Evolutionary conservation across 2,888 invertebrate genomes (phyloP).

Genomic region (Allolobophora icterica): DNA sequence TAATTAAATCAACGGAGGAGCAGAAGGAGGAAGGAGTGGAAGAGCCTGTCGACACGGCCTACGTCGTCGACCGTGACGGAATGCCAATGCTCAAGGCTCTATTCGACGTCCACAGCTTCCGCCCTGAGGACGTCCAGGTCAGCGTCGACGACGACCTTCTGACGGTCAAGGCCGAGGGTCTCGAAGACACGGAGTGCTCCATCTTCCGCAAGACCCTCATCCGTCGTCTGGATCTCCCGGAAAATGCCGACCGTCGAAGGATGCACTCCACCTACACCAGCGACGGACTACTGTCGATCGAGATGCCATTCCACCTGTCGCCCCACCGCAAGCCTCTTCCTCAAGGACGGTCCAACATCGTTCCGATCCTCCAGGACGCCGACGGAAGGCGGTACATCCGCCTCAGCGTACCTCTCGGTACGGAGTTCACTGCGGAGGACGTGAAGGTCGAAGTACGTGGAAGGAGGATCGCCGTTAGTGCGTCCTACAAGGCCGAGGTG

Average conservation of each 20-base stretch:
- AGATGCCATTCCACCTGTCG: slow-evolving; percentile 51
- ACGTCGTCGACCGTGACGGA: slow-evolving; percentile 47
- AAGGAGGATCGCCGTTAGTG: slow-evolving; percentile 39
- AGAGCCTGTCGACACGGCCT: slow-evolving; percentile 50
- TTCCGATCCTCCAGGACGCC: slow-evolving; percentile 46
- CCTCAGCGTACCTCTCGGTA: slow-evolving; percentile 45
- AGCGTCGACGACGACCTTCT: slow-evolving; percentile 41
- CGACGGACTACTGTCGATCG: slow-evolving; percentile 43
- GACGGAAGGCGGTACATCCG: slow-evolving; percentile 47
- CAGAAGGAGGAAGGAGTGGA: slow-evolving; percentile 49
- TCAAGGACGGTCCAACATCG: slow-evolving; percentile 43
- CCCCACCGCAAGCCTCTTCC: slow-evolving; percentile 43
- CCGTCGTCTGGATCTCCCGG: slow-evolving; percentile 46
- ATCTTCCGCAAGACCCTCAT: slow-evolving; percentile 49
- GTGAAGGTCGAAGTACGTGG: slow-evolving; percentile 43
- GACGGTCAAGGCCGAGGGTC: slow-evolving; percentile 43
- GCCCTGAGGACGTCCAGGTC: slow-evolving; percentile 40
- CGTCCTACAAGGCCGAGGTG: slow-evolving; percentile 47
- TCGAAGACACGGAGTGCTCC: slow-evolving; percentile 47
- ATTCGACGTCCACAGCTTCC: slow-evolving; percentile 43
- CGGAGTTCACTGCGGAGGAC: slow-evolving; percentile 46
- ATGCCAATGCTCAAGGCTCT: slow-evolving; percentile 48
- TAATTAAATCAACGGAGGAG: slow-evolving; percentile 51
- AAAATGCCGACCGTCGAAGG: slow-evolving; percentile 43
- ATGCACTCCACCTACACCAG: slow-evolving; percentile 28